These are phyloP conservation scores for Drosophila burlai DNA, from an alignment of 1,140 invertebrate genomes.

Conservation along the genomic window DNA sequence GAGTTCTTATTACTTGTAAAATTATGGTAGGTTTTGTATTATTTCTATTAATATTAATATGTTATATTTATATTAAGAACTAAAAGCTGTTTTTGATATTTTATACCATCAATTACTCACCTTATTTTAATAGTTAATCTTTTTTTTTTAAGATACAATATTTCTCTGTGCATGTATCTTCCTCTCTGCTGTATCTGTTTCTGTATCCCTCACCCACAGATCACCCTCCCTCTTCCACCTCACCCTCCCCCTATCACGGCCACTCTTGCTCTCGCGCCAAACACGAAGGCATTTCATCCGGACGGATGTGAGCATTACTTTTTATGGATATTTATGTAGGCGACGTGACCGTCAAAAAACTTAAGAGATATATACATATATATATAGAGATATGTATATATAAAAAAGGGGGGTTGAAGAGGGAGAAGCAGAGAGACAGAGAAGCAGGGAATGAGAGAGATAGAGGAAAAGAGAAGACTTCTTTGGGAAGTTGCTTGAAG, in stretches of 20 bases:
- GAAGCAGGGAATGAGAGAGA: not conserved
- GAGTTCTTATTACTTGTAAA: too few relatives aligned
- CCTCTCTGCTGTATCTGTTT: not conserved
- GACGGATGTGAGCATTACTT: constrained; percentile 81
- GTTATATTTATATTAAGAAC: too few relatives aligned
- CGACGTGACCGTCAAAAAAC: constrained; percentile 73
- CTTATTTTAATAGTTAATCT: not conserved
- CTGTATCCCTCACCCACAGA: not conserved
- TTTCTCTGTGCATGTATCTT: not conserved
- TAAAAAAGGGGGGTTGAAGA: too few relatives aligned
- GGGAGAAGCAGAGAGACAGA: not conserved
- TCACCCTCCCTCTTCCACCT: not conserved
- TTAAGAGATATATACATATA: not conserved
- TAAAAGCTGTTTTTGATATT: not conserved
- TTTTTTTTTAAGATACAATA: not conserved
- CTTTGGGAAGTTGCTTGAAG: constrained; percentile 21
- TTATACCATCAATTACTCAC: not conserved
- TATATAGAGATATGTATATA: too few relatives aligned
- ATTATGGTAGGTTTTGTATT: not conserved
- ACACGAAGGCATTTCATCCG: constrained; percentile 70
- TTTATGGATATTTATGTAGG: constrained; percentile 79
- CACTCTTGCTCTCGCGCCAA: constrained; percentile 35
- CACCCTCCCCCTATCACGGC: not conserved
- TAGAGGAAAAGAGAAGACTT: constrained; percentile 8
- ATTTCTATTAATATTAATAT: too few relatives aligned